Percentiles rank a stretch among this genome's conserved stretches.
Conservation (phyloP, 2,888 invertebrate genomes). For the Acronicta alni region DNA sequence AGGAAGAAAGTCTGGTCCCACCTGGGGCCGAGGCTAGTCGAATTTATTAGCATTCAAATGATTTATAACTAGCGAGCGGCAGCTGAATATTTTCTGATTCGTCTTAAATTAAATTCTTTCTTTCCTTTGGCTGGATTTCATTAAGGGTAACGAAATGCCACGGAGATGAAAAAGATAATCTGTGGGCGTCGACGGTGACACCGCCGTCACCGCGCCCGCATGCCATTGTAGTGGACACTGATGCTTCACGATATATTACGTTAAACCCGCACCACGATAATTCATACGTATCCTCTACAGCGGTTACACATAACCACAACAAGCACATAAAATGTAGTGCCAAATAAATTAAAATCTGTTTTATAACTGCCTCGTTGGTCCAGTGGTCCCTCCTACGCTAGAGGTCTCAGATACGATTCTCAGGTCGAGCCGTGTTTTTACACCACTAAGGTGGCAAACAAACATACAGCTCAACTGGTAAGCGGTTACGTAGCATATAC, state of each 20-base stretch:
- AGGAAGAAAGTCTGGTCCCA: slow-evolving; percentile 84
- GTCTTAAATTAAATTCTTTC: slow-evolving; percentile 89
- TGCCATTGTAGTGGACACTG: slow-evolving; percentile 23
- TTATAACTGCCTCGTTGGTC: too few species aligned
- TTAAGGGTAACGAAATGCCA: slow-evolving; percentile 86
- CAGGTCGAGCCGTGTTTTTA: too few species aligned
- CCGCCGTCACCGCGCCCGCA: slow-evolving; percentile 30
- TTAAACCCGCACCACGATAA: slow-evolving; percentile 5
- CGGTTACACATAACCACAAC: neutral
- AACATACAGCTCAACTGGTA: too few species aligned
- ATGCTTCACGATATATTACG: slow-evolving; percentile 6
- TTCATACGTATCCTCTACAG: slow-evolving; percentile 7
- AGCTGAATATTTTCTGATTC: slow-evolving; percentile 89
- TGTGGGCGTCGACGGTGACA: slow-evolving; percentile 50
- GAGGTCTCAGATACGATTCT: too few species aligned
- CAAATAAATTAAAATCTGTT: slow-evolving; percentile 11
- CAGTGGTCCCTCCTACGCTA: too few species aligned
- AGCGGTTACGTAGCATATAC: too few species aligned
- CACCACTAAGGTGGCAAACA: too few species aligned
- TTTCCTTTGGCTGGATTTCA: slow-evolving; percentile 88
- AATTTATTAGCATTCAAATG: slow-evolving; percentile 90
- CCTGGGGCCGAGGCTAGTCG: slow-evolving; percentile 84
- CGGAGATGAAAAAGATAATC: slow-evolving; percentile 86
- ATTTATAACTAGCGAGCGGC: slow-evolving; percentile 88
- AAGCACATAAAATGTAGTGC: neutral